Evolutionary conservation across 1,140 invertebrate species (phyloP), one percentile per base, ranked within the genome.

Genomic region (Rhopalosiphum padi): DNA sequence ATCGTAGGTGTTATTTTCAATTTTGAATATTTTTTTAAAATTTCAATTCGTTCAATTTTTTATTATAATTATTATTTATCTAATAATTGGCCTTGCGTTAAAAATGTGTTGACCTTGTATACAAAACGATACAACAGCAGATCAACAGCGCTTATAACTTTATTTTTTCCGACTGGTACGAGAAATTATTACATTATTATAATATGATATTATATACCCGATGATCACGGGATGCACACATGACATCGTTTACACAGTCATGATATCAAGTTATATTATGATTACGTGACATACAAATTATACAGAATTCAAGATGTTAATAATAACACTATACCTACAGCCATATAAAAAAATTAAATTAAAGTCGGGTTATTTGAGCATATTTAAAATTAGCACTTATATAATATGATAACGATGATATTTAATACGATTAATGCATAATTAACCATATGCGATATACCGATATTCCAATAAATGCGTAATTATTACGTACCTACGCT

Each of bases 321-420:
- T 2, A 30, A 60, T 77, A 77, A 77, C n/a, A 35, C 30, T 18
- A n/a, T 77, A 77, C n/a, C n/a, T 15, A 68, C 60, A 77, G 30
- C 60, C n/a, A 77, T 68, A 60, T 8, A 68, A 68, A 68, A 68
- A 25, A 60, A 30, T 60, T n/a, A 68, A 68, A 68, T n/a, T n/a
- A 77, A 77, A n/a, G n/a, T 18, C 15, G 15, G 30, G 60, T 77
- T 77, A 77, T 77, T 77, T 77, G 60, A 77, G n/a, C 30, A 15
- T 77, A 35, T n/a, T n/a, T 77, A n/a, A 77, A 77, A 77, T 77
- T n/a, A 77, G 18, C n/a, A 77, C 30, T 77, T 77, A n/a, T 35
- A 77, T n/a, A 77, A 77, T 77, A 77, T 77, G 60, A 77, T 77
- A 77, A n/a, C n/a, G n/a, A n/a, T 77, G 60, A 77, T 77, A 77